Base-by-base conservation (phyloP, 92 coral and sea anemone genomes). In the Zoanthus sansibaricus region DNA sequence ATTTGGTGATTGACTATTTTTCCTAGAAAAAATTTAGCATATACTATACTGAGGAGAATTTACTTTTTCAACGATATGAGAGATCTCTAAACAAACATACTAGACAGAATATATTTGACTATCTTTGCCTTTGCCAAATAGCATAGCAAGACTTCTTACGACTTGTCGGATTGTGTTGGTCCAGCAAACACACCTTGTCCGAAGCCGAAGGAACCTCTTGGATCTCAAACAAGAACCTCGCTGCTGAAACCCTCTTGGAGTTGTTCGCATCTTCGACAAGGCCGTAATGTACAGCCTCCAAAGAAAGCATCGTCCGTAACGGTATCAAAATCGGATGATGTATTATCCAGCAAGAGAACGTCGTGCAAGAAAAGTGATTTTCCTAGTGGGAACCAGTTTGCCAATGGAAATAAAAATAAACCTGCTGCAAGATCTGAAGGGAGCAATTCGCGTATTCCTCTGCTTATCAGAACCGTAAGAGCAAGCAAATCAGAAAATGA, bases 401-500 rank as follows among this genome's bases (percentile, higher is more conserved):
- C 7, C 13, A 18, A 20, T 33, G 4, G 42, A 20, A 67, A 8
- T 30, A 14, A 17, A 18, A 44, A 52, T 4, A 55, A 12, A 7
- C 7, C 25, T 1, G 47, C 56, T 49, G 14, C 9, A 21, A n/a
- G 9, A 11, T 7, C 1, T 9, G 51, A 49, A 16, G 62, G 9
- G 44, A 21, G 7, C 9, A 76, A 51, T 48, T 52, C 64, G 7
- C 80, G 45, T 52, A 76, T 76, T 76, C 66, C 80, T 45, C 45
- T 51, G 58, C 80, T 45, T 9, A 76, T 52, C 44, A 30, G 3
- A 25, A 46, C 77, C 11, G 2, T 46, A 44, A 73, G 30, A 18
- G 80, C 62, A 51, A 76, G 80, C 66, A 76, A 10, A 76, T 76
- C 80, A 11, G 80, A 62, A 15, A 51, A 33, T 18, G 64, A 76